Evolutionary conservation across 2,888 invertebrate species (phyloP), one percentile per base, ranked within the genome.

Genomic region (Nemotelus pantherinus): DNA sequence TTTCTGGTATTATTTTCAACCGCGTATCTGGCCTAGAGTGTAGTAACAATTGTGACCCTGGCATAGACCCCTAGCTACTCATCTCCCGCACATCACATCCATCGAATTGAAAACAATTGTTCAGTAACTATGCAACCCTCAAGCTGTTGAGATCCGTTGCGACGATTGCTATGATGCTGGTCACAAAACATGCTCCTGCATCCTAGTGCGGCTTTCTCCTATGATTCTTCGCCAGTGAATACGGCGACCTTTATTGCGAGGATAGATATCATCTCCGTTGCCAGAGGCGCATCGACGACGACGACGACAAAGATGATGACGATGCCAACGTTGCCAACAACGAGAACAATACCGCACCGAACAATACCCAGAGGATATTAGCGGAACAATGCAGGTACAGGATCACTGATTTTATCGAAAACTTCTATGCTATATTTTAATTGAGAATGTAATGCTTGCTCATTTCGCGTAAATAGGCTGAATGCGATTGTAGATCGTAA

Each of bases 391-490:
- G 70, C 70, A 70, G 53, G 47, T 53, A 55, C 55, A 55, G 70
- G 55, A 70, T 70, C 55, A 55, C 55, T 55, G 70, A 70, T 70
- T 53, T 70, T 70, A 70, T 70, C 70, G 39, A 55, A 55, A 43
- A 53, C 53, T n/a, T 70, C 55, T 25, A 41, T 55, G 39, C 41
- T 43, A 70, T 70, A 44, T 25, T 55, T 65, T 55, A 70, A 70
- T 70, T 70, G 70, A 70, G 55, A 70, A 70, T 70, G 70, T 70
- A 70, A 70, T 70, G 55, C 70, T 70, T 70, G 70, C 44, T 70
- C 70, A 70, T 70, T 70, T 70, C 70, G 44, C 55, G 70, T 70
- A 55, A 55, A 70, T 70, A 70, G 70, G 41, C 70, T 10, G 45
- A 53, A 70, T 55, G 70, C 44, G 55, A 70, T 70, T 70, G 63